Conservation (phyloP, 2,888 invertebrate genomes). For the Acronicta psi region DNA sequence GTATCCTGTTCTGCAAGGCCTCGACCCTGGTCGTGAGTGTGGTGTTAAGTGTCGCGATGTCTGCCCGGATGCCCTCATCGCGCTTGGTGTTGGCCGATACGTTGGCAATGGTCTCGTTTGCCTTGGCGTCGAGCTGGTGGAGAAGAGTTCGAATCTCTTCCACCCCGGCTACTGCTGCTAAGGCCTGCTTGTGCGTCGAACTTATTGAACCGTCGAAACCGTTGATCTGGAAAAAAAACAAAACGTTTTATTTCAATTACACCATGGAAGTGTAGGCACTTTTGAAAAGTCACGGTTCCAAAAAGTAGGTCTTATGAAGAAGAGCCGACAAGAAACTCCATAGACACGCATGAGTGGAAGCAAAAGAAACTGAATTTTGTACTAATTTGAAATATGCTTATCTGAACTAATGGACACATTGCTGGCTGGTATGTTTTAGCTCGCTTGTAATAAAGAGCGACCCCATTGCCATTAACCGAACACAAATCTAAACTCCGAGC, state of each 20-base stretch:
- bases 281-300: no score
- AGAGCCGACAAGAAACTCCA: no score
- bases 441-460: no score
- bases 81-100: conserved; percentile 68
- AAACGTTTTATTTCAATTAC: not conserved
- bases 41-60: conserved; percentile 69
- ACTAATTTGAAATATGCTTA: no score
- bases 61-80: conserved; percentile 71
- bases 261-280: no score
- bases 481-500: no score
- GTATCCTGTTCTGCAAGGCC: conserved; percentile 73
- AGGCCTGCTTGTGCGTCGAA: conserved; percentile 80
- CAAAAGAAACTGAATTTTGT: no score
- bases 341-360: no score
- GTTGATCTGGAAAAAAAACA: conserved; percentile 79
- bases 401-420: no score
- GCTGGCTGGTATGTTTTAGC: no score
- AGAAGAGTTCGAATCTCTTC: conserved; percentile 77
- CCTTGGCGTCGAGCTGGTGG: conserved; percentile 73
- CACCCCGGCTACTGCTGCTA: conserved; percentile 77
- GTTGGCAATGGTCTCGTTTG: conserved; percentile 81
- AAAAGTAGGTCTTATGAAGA: no score
- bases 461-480: no score
- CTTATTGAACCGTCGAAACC: conserved; percentile 81
- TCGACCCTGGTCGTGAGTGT: conserved; percentile 75